phyloP scores from a whole-genome alignment of 1,140 invertebrate genomes.

The Pogonomyrmex barbatus region DNA sequence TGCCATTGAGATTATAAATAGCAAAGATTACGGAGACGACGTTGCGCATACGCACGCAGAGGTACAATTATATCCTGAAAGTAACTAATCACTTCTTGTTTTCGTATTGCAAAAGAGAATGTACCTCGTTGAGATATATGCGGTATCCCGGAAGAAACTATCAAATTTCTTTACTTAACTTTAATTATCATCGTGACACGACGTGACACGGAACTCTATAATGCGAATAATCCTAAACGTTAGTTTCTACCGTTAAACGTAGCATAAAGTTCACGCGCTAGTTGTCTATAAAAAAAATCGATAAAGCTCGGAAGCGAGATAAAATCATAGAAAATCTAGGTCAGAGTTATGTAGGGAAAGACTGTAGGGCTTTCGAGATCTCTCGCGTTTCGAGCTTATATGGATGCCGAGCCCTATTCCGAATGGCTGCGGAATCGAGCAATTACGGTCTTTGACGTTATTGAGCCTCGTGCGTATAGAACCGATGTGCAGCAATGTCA shows the following conservation, averaged over 20 bases:
- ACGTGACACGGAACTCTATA: neutral
- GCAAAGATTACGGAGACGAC: slow-evolving; percentile 29
- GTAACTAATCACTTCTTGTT: slow-evolving; percentile 59
- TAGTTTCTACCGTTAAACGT: slow-evolving; percentile 1
- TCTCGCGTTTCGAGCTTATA: slow-evolving; percentile 44
- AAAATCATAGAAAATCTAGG: neutral
- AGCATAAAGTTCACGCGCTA: neutral
- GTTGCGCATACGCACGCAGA: slow-evolving; percentile 24
- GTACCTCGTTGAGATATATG: slow-evolving; percentile 32
- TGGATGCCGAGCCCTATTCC: slow-evolving; percentile 72
- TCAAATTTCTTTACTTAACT: neutral
- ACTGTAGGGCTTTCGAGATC: neutral
- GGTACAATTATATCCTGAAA: slow-evolving; percentile 51
- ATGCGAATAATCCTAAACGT: neutral
- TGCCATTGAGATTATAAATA: slow-evolving; percentile 59
- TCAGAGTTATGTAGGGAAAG: neutral
- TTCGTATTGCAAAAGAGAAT: slow-evolving; percentile 47
- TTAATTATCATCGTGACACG: neutral
- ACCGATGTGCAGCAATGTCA: slow-evolving; percentile 73
- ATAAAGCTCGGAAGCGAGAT: neutral
- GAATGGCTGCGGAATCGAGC: slow-evolving; percentile 77
- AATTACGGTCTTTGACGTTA: slow-evolving; percentile 81
- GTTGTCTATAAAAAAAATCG: neutral
- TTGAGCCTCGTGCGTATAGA: slow-evolving; percentile 75
- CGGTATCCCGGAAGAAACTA: slow-evolving; percentile 25